phyloP scores from a whole-genome alignment of 1,140 invertebrate genomes.

The Drosophila neocordata region DNA sequence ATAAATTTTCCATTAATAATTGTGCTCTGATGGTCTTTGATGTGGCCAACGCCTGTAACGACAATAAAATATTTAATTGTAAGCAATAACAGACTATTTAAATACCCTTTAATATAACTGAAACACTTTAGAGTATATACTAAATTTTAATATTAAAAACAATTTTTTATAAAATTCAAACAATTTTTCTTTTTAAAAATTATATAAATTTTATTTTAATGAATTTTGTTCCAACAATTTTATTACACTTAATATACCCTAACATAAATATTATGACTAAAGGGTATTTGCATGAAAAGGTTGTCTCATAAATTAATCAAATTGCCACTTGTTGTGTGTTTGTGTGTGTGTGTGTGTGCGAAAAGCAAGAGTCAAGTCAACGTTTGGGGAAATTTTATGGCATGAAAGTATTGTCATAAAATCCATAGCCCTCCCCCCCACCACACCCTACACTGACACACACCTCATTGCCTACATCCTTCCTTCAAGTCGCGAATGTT shows the following conservation, averaged over 20 bases:
- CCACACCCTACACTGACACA: background rate
- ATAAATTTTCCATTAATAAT: conserved; percentile 31
- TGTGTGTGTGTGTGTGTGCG: conserved; percentile 2
- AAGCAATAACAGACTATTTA: background rate
- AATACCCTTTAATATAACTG: background rate
- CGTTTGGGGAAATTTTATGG: conserved; percentile 16
- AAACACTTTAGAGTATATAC: background rate
- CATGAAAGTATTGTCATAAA: conserved; percentile 28
- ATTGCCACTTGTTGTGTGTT: conserved; percentile 46
- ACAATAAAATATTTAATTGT: background rate
- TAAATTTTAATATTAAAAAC: too few species aligned
- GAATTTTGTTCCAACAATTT: too few species aligned
- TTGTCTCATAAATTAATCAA: conserved; percentile 47
- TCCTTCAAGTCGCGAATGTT: conserved; percentile 30
- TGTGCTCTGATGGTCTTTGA: conserved; percentile 24
- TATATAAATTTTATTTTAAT: too few species aligned
- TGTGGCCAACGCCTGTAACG: conserved; percentile 8
- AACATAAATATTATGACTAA: background rate
- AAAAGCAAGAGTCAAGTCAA: conserved; percentile 7
- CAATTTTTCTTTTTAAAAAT: too few species aligned
- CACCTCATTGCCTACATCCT: conserved; percentile 7
- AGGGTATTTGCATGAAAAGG: conserved; percentile 11
- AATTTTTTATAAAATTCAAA: too few species aligned
- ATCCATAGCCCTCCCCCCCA: background rate
- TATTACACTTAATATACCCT: background rate